Evolutionary conservation across 2,888 invertebrate species (phyloP).

Genomic region (Catocala sponsa): DNA sequence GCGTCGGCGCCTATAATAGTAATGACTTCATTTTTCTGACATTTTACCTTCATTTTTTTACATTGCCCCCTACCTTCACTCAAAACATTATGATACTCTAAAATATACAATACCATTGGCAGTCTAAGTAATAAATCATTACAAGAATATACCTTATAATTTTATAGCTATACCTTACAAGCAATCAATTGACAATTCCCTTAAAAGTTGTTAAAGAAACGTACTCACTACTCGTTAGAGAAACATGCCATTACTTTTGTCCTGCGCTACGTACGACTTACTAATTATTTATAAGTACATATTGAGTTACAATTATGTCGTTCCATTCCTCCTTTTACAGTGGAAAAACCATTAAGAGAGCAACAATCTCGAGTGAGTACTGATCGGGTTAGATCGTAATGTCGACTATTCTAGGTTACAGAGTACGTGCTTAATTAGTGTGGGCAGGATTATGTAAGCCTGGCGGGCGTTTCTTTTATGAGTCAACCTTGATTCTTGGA

Average conservation of each 20-base stretch:
- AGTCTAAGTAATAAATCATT: too few species aligned
- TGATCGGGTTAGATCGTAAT: slow-evolving; percentile 66
- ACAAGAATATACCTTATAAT: slow-evolving; percentile 6
- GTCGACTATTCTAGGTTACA: slow-evolving; percentile 72
- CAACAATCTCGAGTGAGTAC: slow-evolving; percentile 60
- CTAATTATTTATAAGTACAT: slow-evolving; percentile 62
- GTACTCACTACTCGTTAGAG: slow-evolving; percentile 23
- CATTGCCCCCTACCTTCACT: too few species aligned
- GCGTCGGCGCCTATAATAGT: slow-evolving; percentile 2
- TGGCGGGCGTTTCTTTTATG: slow-evolving; percentile 69
- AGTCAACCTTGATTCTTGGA: slow-evolving; percentile 78
- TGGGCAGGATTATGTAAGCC: slow-evolving; percentile 75
- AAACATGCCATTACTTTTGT: slow-evolving; percentile 45
- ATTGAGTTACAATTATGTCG: slow-evolving; percentile 63
- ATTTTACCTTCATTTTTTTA: slow-evolving; percentile 4
- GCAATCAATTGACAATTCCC: slow-evolving; percentile 31
- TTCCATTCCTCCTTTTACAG: slow-evolving; percentile 73
- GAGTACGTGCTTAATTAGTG: slow-evolving; percentile 77
- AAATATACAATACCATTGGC: too few species aligned
- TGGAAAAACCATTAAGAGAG: slow-evolving; percentile 62
- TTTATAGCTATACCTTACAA: slow-evolving; percentile 16
- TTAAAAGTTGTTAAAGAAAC: slow-evolving; percentile 29
- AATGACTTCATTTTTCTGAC: slow-evolving; percentile 11
- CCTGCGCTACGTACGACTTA: slow-evolving; percentile 39
- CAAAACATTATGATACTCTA: too few species aligned